A percentile compares a stretch with the other conserved stretches of the same genome.
Evolutionary conservation across 1,140 invertebrate genomes (phyloP).

Genomic region (Zaprionus tsacasi): DNA sequence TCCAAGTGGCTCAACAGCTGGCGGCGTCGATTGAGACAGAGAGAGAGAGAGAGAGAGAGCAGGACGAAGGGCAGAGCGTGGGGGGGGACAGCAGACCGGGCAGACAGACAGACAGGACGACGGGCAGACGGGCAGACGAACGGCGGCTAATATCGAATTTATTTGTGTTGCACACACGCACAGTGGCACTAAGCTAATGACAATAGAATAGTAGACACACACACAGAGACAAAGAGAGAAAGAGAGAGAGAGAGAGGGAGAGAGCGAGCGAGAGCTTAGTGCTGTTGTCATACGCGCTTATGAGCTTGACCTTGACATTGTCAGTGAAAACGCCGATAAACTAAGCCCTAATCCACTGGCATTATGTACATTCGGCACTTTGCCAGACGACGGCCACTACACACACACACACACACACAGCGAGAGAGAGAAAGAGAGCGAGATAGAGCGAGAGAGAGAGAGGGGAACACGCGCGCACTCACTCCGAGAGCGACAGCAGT

Average conservation of each 20-base stretch:
- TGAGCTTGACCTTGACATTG: slow-evolving; percentile 81
- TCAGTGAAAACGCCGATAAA: slow-evolving; percentile 77
- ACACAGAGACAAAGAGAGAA: slow-evolving; percentile 15
- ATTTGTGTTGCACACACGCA: slow-evolving; percentile 47
- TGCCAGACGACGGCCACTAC: slow-evolving; percentile 57
- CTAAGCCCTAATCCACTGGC: slow-evolving; percentile 79
- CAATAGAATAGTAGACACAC: slow-evolving; percentile 21
- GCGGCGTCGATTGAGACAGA: slow-evolving; percentile 18
- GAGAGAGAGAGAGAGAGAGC: not conserved
- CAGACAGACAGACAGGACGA: not conserved
- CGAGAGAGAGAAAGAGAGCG: not conserved
- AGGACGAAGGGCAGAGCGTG: not conserved
- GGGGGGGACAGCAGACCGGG: slow-evolving; percentile 6
- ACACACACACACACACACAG: slow-evolving; percentile 43
- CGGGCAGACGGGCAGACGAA: slow-evolving; percentile 6
- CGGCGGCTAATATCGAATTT: slow-evolving; percentile 57
- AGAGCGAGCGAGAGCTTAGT: slow-evolving; percentile 33
- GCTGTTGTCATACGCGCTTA: slow-evolving; percentile 76
- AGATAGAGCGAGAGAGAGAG: not conserved
- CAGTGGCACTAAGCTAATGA: slow-evolving; percentile 34
- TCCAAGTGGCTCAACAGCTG: slow-evolving; percentile 72
- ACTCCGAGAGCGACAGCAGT: not conserved
- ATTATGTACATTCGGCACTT: slow-evolving; percentile 77
- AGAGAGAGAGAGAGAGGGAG: slow-evolving; percentile 18
- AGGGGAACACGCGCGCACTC: slow-evolving; percentile 2